Evolutionary conservation across 2,113 vertebrate species (phyloP), one percentile per base, ranked within the genome.

Genomic region (Hemiprocne comata): DNA sequence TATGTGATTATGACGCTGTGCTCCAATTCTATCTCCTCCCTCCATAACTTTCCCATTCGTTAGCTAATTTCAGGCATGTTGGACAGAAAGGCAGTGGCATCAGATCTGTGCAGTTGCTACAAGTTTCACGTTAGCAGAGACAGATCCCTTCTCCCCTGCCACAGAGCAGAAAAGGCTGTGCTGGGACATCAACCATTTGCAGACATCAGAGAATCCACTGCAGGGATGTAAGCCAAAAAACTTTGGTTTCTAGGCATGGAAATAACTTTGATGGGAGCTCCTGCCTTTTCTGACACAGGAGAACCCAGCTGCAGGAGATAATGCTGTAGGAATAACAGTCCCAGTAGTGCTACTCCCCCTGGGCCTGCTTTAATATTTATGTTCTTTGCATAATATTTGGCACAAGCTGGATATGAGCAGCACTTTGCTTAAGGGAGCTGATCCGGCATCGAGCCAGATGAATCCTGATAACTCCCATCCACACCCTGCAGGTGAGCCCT

Each of bases 401-500:
- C 93, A 90, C 26, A 51, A 81, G 57, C 53, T 84, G 73, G 38
- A 89, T 93, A 26, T 48, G 51, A 92, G 34, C 83, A 90, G 86
- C 26, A 10, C 38, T 64, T 86, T 55, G 33, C 57, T 78, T 55
- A 78, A 71, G 80, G 89, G 61, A 95, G 55, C 61, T 84, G 73
- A 34, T 73, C n/a, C 4, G 33, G 85, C 67, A 46, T 34, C 0
- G 3, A 87, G 69, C 85, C 90, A 94, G 40, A 34, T 50, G 66
- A 69, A 44, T 44, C 6, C 69, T 72, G 69, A 11, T 61, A 69
- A 50, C 31, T 93, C 85, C 84, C 58, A 61, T 87, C 76, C 89
- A 78, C 80, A 65, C 74, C 85, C 85, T 70, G 42, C 94, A 91
- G 93, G 87, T 91, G 94, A 94, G 78, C 78, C 64, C 48, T 91